Evolutionary conservation across 2,113 vertebrate genomes (phyloP), one percentile per base, ranked within the genome.

Genomic region (Neotragus pygmaeus): DNA sequence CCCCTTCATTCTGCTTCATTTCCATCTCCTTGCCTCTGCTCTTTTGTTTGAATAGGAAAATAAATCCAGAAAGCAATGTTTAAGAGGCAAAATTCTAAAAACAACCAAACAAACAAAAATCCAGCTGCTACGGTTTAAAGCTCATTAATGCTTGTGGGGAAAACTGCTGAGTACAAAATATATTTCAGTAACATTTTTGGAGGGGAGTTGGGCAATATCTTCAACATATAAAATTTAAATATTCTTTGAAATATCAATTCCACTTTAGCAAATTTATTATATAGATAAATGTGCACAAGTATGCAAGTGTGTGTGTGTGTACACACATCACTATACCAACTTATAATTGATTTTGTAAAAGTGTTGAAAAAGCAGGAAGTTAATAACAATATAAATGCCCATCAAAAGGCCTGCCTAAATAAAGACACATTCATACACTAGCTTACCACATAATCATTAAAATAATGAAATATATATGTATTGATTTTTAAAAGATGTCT

Each of bases 41-140:
- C 96, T 94, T 97, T 93, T 90, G 95, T 97, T 93, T 90, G 89
- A 97, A 75, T 78, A 95, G 95, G 87, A 64, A 88, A 95, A 89
- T 89, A 91, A 97, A 89, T 49, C 80, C 93, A 94, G 70, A 95
- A 97, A 95, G 95, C 86, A 89, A 53, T 88, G 91, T 97, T 96
- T 97, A 95, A 96, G 93, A 97, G 78, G 58, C 49, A 1, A 95
- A 95, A 94, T 80, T 95, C 93, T 94, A 98, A 94, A 97, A 97
- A 77, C 94, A 96, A 96, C 58, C 94, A 94, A 97, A 43, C 90
- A 96, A 97, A 97, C 96, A 95, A 84, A 98, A 96, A 39, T 83
- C 96, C 97, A 98, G 96, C 96, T 97, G 96, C 64, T 57, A 17
- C 62, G 73, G 17, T 77, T 96, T 94, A 93, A 95, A 97, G 86